A percentile compares a stretch with the other conserved stretches of the same genome.
These are phyloP conservation scores for Carcina quercana DNA, from an alignment of 2,888 invertebrate genomes.

Conservation along the genomic window DNA sequence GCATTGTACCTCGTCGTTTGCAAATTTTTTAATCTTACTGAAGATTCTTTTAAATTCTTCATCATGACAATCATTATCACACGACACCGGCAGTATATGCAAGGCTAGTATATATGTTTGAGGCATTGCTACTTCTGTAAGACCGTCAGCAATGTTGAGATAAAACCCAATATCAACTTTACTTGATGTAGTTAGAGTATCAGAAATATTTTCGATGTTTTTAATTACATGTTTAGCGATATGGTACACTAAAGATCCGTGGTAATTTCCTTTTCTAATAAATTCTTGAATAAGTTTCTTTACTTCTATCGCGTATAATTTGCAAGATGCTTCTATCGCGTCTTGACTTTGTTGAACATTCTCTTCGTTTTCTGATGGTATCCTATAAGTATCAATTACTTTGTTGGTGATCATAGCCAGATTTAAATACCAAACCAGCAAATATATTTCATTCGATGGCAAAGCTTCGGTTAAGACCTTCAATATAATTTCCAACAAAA, in stretches of 20 bases:
- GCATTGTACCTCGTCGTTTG: background rate
- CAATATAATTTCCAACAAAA: constrained; percentile 23
- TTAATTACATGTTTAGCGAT: constrained; percentile 2
- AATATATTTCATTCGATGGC: constrained; percentile 23
- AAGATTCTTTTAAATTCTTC: background rate
- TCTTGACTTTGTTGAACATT: background rate
- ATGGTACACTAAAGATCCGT: constrained; percentile 8
- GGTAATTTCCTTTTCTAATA: constrained; percentile 17
- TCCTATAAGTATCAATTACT: constrained; percentile 10
- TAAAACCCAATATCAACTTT: background rate
- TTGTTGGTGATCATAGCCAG: constrained; percentile 21
- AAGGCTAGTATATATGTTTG: background rate
- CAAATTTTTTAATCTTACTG: background rate
- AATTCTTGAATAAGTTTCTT: constrained; percentile 21
- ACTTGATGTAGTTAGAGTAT: background rate
- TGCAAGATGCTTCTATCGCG: constrained; percentile 9
- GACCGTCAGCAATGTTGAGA: background rate
- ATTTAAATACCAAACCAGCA: constrained; percentile 26
- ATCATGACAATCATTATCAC: background rate
- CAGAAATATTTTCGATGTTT: background rate
- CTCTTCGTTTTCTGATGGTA: constrained; percentile 3
- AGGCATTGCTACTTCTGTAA: background rate
- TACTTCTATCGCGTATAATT: constrained; percentile 22
- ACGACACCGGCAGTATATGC: background rate
- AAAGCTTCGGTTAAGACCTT: constrained; percentile 16